phyloP scores from a whole-genome alignment of 2,888 invertebrate genomes.

The Platycnemis pennipes region DNA sequence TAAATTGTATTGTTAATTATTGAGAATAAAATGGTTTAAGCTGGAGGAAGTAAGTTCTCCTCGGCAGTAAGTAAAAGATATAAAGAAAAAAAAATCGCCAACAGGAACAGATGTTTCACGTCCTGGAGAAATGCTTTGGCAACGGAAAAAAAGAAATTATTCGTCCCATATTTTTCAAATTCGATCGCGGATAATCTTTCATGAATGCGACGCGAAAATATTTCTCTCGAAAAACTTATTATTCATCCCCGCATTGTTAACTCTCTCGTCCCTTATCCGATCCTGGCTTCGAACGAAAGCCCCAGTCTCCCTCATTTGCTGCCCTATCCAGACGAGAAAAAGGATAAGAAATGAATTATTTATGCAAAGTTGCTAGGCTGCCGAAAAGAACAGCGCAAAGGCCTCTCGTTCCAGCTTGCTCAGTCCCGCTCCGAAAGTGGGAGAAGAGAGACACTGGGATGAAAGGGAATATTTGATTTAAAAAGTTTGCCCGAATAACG shows the following conservation, averaged over 20 bases:
- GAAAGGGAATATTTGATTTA: conserved; percentile 43
- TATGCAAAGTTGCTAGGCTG: conserved; percentile 5
- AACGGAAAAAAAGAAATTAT: background rate
- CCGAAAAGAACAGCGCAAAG: conserved; percentile 19
- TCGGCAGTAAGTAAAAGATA: too few relatives aligned
- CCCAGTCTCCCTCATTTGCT: background rate
- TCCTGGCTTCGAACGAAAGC: background rate
- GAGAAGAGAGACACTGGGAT: background rate
- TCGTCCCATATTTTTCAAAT: background rate
- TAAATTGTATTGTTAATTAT: too few relatives aligned
- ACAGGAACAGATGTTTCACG: background rate
- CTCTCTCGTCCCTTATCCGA: background rate
- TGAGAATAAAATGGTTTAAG: too few relatives aligned
- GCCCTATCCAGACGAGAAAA: background rate
- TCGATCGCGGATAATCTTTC: background rate
- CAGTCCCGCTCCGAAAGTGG: background rate
- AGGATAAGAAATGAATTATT: conserved; percentile 60
- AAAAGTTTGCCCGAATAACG: conserved; percentile 47
- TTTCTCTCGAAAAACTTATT: background rate
- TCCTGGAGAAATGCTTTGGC: background rate
- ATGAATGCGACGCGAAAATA: background rate
- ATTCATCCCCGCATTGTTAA: background rate
- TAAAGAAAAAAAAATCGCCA: too few relatives aligned
- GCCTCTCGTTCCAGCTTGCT: background rate
- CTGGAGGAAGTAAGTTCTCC: too few relatives aligned